These are phyloP conservation scores for Drosophila formosana DNA, from an alignment of 2,888 invertebrate species.

Conservation along the genomic window DNA sequence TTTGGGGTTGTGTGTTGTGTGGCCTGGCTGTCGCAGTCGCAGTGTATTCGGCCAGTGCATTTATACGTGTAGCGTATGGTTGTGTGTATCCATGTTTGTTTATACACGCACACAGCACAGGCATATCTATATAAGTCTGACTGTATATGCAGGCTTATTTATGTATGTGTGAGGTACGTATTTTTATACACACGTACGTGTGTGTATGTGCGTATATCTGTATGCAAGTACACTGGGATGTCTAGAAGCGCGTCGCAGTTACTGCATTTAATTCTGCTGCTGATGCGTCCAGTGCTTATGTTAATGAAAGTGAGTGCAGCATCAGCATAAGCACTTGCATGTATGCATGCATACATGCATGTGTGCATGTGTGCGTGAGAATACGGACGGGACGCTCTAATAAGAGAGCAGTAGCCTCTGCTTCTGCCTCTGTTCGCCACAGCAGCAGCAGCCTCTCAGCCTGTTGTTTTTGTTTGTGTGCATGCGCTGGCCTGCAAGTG, in stretches of 20 bases:
- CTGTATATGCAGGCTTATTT: slow-evolving; percentile 28
- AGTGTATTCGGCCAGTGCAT: slow-evolving; percentile 59
- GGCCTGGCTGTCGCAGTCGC: slow-evolving; percentile 49
- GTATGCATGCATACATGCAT: slow-evolving; percentile 53
- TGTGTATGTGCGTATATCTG: slow-evolving; percentile 18
- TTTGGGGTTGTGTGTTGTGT: slow-evolving; percentile 73
- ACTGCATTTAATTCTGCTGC: slow-evolving; percentile 70
- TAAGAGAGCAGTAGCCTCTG: slow-evolving; percentile 71
- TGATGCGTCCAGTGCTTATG: slow-evolving; percentile 54
- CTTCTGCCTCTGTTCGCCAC: slow-evolving; percentile 41
- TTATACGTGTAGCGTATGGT: slow-evolving; percentile 35
- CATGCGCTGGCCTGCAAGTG: slow-evolving; percentile 56
- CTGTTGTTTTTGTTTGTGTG: slow-evolving; percentile 55
- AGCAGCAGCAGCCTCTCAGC: slow-evolving; percentile 49
- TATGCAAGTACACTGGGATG: slow-evolving; percentile 56
- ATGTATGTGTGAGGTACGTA: slow-evolving; percentile 24
- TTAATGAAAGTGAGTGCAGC: slow-evolving; percentile 79
- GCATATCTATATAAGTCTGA: slow-evolving; percentile 32
- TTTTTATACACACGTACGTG: slow-evolving; percentile 13
- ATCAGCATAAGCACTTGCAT: slow-evolving; percentile 68
- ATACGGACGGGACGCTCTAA: slow-evolving; percentile 55
- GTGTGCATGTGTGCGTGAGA: slow-evolving; percentile 51
- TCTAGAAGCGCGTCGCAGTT: slow-evolving; percentile 65
- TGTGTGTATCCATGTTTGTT: slow-evolving; percentile 28
- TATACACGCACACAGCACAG: slow-evolving; percentile 13